Evolutionary conservation across 2,113 vertebrate species (phyloP).

Genomic region (Tachycineta bicolor): DNA sequence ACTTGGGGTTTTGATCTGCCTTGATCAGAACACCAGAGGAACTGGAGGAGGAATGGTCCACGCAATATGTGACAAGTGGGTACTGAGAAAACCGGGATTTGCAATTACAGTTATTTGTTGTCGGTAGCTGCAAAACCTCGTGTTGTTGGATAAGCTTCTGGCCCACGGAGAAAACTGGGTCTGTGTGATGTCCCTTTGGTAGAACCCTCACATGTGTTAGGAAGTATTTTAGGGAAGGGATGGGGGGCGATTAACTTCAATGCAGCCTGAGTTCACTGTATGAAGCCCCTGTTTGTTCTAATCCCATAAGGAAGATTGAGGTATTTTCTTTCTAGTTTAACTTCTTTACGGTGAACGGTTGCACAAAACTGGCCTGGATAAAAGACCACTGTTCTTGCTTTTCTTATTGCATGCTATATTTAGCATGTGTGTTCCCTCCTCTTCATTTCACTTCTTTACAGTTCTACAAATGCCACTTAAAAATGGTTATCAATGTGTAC

Average conservation of each 20-base stretch:
- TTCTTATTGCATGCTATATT: slow-evolving; percentile 36
- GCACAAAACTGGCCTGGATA: slow-evolving; percentile 13
- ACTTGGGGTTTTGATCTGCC: background rate
- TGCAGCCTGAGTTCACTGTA: background rate
- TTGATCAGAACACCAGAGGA: background rate
- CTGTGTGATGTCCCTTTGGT: background rate
- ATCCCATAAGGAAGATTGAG: background rate
- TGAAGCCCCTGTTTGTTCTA: background rate
- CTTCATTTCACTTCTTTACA: background rate
- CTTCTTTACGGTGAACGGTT: background rate
- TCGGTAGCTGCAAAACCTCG: background rate
- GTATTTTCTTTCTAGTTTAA: background rate
- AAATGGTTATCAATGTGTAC: background rate
- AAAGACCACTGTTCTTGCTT: slow-evolving; percentile 15
- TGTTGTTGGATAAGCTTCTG: background rate
- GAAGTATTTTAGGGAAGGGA: background rate
- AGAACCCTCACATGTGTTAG: background rate
- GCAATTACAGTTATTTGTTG: background rate
- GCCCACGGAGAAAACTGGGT: background rate
- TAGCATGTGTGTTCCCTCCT: slow-evolving; percentile 25
- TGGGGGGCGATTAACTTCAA: background rate
- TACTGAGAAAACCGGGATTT: background rate
- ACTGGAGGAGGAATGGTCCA: background rate
- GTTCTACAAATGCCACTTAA: background rate
- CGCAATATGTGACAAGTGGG: fast-evolving